Conservation (phyloP, 2,113 vertebrate species). For the Australoheros scitulus region DNA sequence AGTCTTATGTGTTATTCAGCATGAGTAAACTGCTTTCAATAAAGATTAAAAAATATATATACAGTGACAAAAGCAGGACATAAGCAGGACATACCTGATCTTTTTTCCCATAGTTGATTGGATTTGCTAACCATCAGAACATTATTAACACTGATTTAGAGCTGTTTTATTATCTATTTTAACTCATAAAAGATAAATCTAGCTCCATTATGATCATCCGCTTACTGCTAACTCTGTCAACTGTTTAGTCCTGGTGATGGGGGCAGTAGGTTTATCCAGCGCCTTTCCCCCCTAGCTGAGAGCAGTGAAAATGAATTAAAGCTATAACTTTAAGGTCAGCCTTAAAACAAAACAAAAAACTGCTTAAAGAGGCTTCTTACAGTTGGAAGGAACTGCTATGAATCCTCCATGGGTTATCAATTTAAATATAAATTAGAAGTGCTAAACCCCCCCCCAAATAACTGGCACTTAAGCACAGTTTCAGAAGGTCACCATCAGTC, state of each 20-base stretch:
- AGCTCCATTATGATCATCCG: not conserved
- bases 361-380: not conserved
- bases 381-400: not conserved
- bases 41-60: not conserved
- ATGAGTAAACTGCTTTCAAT: not conserved
- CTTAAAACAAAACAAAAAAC: not conserved
- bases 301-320: too few species aligned
- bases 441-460: not conserved
- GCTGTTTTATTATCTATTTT: not conserved
- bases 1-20: not conserved
- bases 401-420: not conserved
- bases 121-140: not conserved
- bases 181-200: not conserved
- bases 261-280: not conserved
- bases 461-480: not conserved
- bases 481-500: not conserved
- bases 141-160: not conserved
- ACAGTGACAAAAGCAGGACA: too few species aligned
- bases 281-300: too few species aligned
- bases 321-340: not conserved
- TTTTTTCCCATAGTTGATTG: not conserved
- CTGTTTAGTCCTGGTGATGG: not conserved
- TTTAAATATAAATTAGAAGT: not conserved
- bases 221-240: not conserved
- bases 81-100: not conserved